Conservation (phyloP, 2,797 vertebrate genomes). For the Lutjanus argentimaculatus region DNA sequence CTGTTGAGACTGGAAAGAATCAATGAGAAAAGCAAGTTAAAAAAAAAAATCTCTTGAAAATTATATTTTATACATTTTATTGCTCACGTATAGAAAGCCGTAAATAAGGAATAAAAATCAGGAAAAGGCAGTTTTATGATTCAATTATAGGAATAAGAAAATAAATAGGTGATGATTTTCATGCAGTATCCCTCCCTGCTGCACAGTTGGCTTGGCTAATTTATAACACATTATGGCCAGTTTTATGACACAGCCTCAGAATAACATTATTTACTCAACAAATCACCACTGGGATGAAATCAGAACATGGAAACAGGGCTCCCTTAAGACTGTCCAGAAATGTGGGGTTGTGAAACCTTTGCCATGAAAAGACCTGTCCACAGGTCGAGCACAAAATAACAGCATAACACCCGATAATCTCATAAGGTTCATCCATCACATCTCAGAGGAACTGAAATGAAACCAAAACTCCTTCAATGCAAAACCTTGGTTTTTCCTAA, state of each 20-base stretch:
- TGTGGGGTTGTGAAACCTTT: conserved; percentile 42
- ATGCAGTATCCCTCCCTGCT: neutral
- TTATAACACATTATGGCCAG: conserved; percentile 47
- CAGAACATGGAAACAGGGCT: conserved; percentile 39
- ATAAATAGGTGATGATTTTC: neutral
- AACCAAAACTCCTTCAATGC: neutral
- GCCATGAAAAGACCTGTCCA: conserved; percentile 37
- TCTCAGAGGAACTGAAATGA: neutral
- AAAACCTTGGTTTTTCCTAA: neutral
- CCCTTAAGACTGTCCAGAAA: conserved; percentile 32
- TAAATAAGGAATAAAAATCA: too few species aligned
- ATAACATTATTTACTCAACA: conserved; percentile 53
- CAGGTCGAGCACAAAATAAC: conserved; percentile 20
- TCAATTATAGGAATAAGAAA: neutral
- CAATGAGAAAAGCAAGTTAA: neutral
- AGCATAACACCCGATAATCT: neutral
- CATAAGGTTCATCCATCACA: conserved; percentile 3
- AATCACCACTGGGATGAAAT: conserved; percentile 49
- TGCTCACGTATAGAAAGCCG: neutral
- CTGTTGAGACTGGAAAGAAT: neutral
- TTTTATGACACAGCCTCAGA: conserved; percentile 38
- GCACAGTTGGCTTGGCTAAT: conserved; percentile 27
- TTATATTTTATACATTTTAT: neutral
- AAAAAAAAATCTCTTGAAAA: neutral
- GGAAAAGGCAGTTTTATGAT: neutral